phyloP scores from a whole-genome alignment of 1,140 invertebrate genomes.

The Dendrolimus punctatus region DNA sequence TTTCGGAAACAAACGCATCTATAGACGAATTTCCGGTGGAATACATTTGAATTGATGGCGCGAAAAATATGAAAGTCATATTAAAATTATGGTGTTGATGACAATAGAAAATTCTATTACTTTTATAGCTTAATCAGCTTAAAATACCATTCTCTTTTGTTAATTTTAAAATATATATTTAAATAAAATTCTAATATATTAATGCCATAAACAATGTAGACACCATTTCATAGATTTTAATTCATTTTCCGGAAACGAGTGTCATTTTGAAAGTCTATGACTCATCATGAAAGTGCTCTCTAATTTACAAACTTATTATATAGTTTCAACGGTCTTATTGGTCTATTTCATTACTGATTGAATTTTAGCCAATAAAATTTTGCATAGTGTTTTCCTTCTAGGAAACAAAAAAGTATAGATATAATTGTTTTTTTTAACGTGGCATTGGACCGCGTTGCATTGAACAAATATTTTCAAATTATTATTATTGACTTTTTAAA shows the following conservation, averaged over 20 bases:
- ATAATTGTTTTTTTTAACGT: too few species aligned
- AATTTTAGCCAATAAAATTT: conserved; percentile 24
- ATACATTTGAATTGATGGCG: conserved; percentile 59
- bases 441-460: too few species aligned
- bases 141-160: conserved; percentile 5
- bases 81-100: background rate
- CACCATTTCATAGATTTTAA: conserved; percentile 18
- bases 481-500: too few species aligned
- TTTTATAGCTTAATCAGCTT: too few species aligned
- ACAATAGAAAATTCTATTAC: background rate
- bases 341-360: conserved; percentile 7
- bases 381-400: too few species aligned
- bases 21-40: conserved; percentile 69
- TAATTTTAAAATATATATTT: conserved; percentile 20
- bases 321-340: conserved; percentile 25
- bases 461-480: too few species aligned
- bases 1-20: conserved; percentile 72
- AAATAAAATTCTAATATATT: conserved; percentile 22
- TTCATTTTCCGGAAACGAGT: conserved; percentile 64
- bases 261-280: conserved; percentile 62
- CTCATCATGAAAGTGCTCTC: conserved; percentile 48
- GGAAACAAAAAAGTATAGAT: too few species aligned
- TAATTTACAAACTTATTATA: conserved; percentile 32
- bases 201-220: conserved; percentile 28
- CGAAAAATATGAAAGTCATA: conserved; percentile 25